Conservation (phyloP, 2,888 invertebrate genomes). For the Chymomyza fuscimana region DNA sequence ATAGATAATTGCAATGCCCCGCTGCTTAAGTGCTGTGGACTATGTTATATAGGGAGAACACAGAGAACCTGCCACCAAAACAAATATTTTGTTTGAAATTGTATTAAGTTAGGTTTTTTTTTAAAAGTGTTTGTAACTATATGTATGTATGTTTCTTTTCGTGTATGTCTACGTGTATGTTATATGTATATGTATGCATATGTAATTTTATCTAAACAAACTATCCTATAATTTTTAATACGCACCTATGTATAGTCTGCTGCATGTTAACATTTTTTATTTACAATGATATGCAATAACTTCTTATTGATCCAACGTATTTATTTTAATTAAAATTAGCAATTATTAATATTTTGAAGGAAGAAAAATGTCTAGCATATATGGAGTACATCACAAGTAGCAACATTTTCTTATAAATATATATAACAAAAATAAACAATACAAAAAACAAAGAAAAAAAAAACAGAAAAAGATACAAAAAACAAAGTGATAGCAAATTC, state of each 20-base stretch:
- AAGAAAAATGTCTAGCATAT: neutral
- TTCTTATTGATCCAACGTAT: neutral
- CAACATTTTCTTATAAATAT: constrained; percentile 17
- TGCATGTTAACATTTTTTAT: constrained; percentile 25
- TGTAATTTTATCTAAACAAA: neutral
- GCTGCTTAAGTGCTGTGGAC: constrained; percentile 11
- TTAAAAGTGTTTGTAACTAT: neutral
- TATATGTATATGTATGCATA: neutral
- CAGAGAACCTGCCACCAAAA: constrained; percentile 65
- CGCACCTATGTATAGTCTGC: constrained; percentile 13
- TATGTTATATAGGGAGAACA: constrained; percentile 22
- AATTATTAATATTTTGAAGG: neutral
- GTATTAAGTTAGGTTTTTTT: constrained; percentile 37
- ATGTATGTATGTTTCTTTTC: neutral
- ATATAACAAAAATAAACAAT: neutral
- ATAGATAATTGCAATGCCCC: constrained; percentile 73
- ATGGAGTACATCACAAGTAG: constrained; percentile 1
- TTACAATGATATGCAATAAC: neutral
- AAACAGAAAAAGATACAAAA: constrained; percentile 9
- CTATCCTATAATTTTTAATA: neutral
- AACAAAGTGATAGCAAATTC: constrained; percentile 62
- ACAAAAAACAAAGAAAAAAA: constrained; percentile 39
- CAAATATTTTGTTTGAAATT: constrained; percentile 54
- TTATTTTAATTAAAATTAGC: neutral
- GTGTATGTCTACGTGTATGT: neutral